These are phyloP conservation scores for Cirrhinus molitorella DNA, from an alignment of 2,797 vertebrate species.

Conservation along the genomic window DNA sequence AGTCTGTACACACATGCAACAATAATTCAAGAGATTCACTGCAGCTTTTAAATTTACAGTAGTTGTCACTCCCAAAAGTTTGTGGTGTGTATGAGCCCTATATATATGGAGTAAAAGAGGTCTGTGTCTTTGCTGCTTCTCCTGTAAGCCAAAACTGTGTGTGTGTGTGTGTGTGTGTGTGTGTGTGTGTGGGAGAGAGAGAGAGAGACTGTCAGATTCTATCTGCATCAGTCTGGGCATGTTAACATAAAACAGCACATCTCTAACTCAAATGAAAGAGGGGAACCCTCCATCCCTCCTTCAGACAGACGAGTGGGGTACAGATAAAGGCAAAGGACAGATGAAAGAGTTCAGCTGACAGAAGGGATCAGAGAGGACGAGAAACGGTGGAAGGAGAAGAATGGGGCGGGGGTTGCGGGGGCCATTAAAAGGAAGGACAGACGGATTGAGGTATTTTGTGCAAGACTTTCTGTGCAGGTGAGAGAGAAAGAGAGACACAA, in stretches of 20 bases:
- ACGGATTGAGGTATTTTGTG: conserved; percentile 32
- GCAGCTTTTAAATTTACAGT: background rate
- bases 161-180: background rate
- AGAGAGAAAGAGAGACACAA: conserved; percentile 24
- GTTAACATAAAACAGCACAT: conserved; percentile 47
- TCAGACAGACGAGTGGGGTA: conserved; percentile 49
- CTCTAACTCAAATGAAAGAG: conserved; percentile 49
- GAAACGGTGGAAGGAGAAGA: conserved; percentile 27
- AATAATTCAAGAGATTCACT: background rate
- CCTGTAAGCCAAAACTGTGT: background rate
- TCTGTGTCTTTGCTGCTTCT: conserved; percentile 4
- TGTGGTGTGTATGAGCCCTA: background rate
- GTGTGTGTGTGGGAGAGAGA: background rate
- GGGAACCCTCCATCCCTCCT: conserved; percentile 46
- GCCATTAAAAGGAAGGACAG: conserved; percentile 40
- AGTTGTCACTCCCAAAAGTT: conserved; percentile 1
- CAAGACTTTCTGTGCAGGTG: conserved; percentile 37
- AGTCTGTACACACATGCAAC: background rate
- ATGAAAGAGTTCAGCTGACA: conserved; percentile 51
- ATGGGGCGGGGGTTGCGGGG: conserved; percentile 26
- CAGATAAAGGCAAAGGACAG: conserved; percentile 55
- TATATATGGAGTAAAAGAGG: background rate
- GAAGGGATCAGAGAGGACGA: conserved; percentile 49
- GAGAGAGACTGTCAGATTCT: conserved; percentile 26
- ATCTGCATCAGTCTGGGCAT: conserved; percentile 41